Conservation (phyloP, 2,113 vertebrate species). For the Australoheros scitulus region DNA sequence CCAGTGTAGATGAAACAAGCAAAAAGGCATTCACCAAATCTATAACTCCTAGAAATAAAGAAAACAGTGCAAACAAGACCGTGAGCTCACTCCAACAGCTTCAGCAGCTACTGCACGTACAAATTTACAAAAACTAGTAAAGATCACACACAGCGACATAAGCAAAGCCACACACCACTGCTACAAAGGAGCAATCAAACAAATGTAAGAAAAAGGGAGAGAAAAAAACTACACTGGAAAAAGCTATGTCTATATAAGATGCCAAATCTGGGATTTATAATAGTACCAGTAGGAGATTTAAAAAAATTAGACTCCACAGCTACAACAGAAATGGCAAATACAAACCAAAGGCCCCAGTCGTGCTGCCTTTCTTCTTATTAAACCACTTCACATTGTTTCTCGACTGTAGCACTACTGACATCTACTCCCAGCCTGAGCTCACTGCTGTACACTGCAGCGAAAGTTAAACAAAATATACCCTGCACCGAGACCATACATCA, state of each 20-base stretch:
- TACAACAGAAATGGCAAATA: slow-evolving; percentile 29
- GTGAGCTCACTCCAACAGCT: background rate
- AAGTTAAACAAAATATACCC: slow-evolving; percentile 33
- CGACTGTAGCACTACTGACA: slow-evolving; percentile 5
- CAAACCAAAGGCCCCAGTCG: slow-evolving; percentile 37
- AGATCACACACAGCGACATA: background rate
- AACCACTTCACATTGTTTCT: slow-evolving; percentile 13
- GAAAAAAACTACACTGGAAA: background rate
- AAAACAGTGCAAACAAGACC: background rate
- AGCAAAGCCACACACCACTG: background rate
- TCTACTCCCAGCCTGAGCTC: slow-evolving; percentile 19
- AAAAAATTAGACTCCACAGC: background rate
- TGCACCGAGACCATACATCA: slow-evolving; percentile 29
- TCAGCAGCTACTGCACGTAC: background rate
- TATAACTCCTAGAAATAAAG: background rate
- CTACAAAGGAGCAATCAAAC: background rate
- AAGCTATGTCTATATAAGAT: background rate
- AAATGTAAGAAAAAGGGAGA: background rate
- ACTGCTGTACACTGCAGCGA: slow-evolving; percentile 18
- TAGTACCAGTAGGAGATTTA: background rate
- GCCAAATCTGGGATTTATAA: background rate
- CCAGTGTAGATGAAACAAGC: background rate
- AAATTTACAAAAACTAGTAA: background rate
- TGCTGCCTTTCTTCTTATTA: slow-evolving; percentile 1
- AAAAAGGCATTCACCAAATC: background rate